These are phyloP conservation scores for Furcula furcula DNA, from an alignment of 2,888 invertebrate genomes.

Conservation along the genomic window DNA sequence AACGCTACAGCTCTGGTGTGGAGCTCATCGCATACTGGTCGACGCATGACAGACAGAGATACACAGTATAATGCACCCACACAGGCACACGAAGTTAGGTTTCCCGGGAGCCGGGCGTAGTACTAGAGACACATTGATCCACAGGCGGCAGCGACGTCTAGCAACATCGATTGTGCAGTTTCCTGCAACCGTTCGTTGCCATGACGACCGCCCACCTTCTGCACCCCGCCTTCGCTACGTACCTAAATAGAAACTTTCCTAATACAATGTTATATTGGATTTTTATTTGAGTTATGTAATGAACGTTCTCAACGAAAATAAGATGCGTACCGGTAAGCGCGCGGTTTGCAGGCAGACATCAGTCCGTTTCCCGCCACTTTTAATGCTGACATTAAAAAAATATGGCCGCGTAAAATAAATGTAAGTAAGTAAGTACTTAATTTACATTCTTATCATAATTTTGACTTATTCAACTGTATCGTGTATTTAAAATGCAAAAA, in stretches of 20 bases:
- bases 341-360: conserved; percentile 5
- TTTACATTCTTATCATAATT: too few species aligned
- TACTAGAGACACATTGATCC: conserved; percentile 82
- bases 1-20: conserved; percentile 30
- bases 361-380: conserved; percentile 22
- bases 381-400: conserved; percentile 17
- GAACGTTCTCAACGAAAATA: conserved; percentile 15
- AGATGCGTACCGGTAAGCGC: conserved; percentile 12
- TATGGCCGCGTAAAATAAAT: too few species aligned
- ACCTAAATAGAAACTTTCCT: conserved; percentile 58
- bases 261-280: conserved; percentile 48
- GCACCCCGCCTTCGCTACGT: conserved; percentile 53
- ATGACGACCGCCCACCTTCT: conserved; percentile 67
- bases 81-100: conserved; percentile 51
- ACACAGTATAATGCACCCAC: conserved; percentile 33
- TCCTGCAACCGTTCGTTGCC: conserved; percentile 74
- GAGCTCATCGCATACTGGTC: conserved; percentile 42
- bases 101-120: conserved; percentile 76
- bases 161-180: conserved; percentile 81
- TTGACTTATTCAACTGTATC: too few species aligned
- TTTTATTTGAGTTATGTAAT: conserved; percentile 39
- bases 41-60: conserved; percentile 34
- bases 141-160: conserved; percentile 69
- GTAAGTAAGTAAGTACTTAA: too few species aligned
- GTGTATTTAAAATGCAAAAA: too few species aligned